phyloP scores from a whole-genome alignment of 2,113 vertebrate species.

The Ranitomeya imitator region DNA sequence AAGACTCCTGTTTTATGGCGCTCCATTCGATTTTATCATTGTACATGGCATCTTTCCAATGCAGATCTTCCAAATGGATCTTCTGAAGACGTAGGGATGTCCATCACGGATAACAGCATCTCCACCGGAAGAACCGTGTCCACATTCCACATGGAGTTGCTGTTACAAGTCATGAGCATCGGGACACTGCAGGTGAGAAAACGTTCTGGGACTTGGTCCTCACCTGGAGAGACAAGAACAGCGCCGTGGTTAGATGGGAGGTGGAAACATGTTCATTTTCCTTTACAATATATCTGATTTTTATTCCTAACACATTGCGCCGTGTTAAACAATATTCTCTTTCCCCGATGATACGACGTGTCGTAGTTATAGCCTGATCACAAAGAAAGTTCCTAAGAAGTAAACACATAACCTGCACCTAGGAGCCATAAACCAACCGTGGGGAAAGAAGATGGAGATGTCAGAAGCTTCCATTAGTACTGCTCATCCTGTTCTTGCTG shows the following conservation, averaged over 20 bases:
- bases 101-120: conserved; percentile 71
- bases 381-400: background rate
- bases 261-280: background rate
- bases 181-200: background rate
- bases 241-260: background rate
- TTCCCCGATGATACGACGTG: background rate
- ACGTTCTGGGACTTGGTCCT: background rate
- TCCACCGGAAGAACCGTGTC: conserved; percentile 66
- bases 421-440: background rate
- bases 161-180: conserved; percentile 68
- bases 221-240: conserved; percentile 15
- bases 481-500: too few relatives aligned
- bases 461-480: too few relatives aligned
- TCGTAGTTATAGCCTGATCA: background rate
- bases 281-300: background rate
- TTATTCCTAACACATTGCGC: background rate
- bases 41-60: background rate
- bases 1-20: background rate
- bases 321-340: background rate
- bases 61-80: background rate
- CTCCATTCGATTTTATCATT: background rate
- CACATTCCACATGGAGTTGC: conserved; percentile 75
- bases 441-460: background rate
- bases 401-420: background rate
- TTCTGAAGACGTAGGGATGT: background rate